Evolutionary conservation across 2,797 vertebrate species (phyloP), one percentile per base, ranked within the genome.

Genomic region (Potorous gilbertii): DNA sequence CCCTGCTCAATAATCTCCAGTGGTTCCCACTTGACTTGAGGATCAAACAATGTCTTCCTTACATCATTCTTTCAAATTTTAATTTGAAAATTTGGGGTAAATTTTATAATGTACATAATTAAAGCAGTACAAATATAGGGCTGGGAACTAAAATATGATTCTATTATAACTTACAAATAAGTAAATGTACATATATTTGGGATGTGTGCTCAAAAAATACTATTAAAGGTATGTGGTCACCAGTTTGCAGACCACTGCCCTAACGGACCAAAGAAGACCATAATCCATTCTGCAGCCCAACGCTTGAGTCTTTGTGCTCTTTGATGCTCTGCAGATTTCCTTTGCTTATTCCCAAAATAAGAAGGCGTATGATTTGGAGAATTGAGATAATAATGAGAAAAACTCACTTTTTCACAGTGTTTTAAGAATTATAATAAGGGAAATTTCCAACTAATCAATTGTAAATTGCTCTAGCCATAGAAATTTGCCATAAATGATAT

Each of bases 291-390:
- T 92, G 54, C 87, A 94, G 21, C 29, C 40, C 50, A 96, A 34
- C 92, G 62, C 91, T 94, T 74, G 0, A 96, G 81, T 46, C 90
- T 95, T 95, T 90, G 56, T 1, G 56, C 91, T 92, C n/a, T 56
- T 90, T 96, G 34, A n/a, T n/a, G 34, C 34, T 34, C 46, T 50
- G 91, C 55, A 95, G 54, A 66, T 57, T 66, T 56, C 34, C 55
- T 91, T 91, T 95, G 93, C 11, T 55, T 93, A 50, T 96, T 94
- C 55, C 16, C 66, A 90, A 90, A 95, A 34, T 34, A 13, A 27
- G 91, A 93, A 96, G 21, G 5, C 95, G 93, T 56, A 96, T 81
- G 29, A 0, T 55, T 52, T 29, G 54, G 54, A 92, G 6, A 57
- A 29, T 28, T 56, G 28, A 81, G 54, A 91, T 90, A 66, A 66